Evolutionary conservation across 2,888 invertebrate genomes (phyloP).

Genomic region (Aphidoletes aphidimyza): DNA sequence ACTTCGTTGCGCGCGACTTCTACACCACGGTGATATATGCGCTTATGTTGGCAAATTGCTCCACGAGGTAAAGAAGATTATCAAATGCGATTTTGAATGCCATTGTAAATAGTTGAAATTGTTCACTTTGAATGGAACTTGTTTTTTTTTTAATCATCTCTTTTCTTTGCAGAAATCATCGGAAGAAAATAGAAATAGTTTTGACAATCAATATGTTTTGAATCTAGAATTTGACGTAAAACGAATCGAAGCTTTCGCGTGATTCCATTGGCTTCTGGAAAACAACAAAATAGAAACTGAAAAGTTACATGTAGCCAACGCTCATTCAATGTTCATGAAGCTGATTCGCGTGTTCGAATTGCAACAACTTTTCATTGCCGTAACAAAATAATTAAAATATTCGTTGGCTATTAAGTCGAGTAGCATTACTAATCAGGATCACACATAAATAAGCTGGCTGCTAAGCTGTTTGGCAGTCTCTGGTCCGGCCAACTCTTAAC

Average conservation of each 20-base stretch:
- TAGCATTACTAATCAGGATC: constrained; percentile 42
- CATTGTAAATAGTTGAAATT: background rate
- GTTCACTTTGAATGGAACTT: background rate
- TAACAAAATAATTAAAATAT: constrained; percentile 53
- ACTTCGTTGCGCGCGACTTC: background rate
- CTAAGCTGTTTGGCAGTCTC: constrained; percentile 31
- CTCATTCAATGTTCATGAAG: background rate
- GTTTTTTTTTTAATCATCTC: background rate
- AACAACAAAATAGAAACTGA: background rate
- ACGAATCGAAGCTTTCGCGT: too few relatives aligned
- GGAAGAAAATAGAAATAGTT: too few relatives aligned
- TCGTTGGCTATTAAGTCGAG: constrained; percentile 50
- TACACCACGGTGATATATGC: constrained; percentile 21
- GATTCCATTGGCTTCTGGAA: too few relatives aligned
- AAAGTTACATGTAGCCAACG: background rate
- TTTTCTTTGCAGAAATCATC: too few relatives aligned
- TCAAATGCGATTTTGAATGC: background rate
- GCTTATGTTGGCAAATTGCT: background rate
- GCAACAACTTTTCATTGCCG: background rate
- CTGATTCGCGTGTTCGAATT: background rate
- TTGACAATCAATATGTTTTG: background rate
- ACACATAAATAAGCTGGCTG: constrained; percentile 44
- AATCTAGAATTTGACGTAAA: too few relatives aligned
- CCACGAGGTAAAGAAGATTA: too few relatives aligned
- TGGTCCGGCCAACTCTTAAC: too few relatives aligned